Evolutionary conservation across 2,888 invertebrate species (phyloP).

Genomic region (Spicauda simplicius): DNA sequence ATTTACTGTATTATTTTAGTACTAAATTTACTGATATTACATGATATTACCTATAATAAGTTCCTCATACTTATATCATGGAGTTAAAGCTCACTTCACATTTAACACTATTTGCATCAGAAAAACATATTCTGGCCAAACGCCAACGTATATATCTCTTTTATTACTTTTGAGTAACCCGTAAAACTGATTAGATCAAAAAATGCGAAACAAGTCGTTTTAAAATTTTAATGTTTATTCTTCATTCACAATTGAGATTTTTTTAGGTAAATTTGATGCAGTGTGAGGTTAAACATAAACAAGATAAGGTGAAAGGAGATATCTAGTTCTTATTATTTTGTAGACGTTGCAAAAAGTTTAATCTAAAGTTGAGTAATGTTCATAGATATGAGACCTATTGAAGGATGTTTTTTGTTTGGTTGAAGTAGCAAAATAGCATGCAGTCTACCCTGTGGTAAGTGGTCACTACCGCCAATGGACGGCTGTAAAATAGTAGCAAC

Average conservation of each 20-base stretch:
- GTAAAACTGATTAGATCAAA: conserved; percentile 1
- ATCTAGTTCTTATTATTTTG: not conserved
- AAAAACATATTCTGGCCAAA: not conserved
- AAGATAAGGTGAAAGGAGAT: not conserved
- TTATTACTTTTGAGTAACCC: not conserved
- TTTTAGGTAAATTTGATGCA: too few relatives aligned
- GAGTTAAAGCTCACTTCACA: not conserved
- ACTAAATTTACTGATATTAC: not conserved
- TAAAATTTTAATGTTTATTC: not conserved
- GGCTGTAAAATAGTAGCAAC: too few relatives aligned
- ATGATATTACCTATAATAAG: not conserved
- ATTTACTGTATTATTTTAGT: too few relatives aligned
- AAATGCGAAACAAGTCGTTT: not conserved
- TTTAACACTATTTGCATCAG: not conserved
- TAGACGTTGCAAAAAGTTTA: too few relatives aligned
- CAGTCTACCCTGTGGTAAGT: too few relatives aligned
- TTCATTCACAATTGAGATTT: not conserved
- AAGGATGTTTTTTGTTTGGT: too few relatives aligned
- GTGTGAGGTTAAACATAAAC: too few relatives aligned
- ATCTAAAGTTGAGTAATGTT: too few relatives aligned
- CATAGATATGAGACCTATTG: too few relatives aligned
- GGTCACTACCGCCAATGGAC: too few relatives aligned
- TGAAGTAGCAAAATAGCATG: too few relatives aligned
- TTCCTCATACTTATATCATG: not conserved
- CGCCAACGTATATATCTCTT: not conserved